These are phyloP conservation scores for Lepidonotus clava DNA, from an alignment of 2,888 invertebrate species.

Conservation along the genomic window DNA sequence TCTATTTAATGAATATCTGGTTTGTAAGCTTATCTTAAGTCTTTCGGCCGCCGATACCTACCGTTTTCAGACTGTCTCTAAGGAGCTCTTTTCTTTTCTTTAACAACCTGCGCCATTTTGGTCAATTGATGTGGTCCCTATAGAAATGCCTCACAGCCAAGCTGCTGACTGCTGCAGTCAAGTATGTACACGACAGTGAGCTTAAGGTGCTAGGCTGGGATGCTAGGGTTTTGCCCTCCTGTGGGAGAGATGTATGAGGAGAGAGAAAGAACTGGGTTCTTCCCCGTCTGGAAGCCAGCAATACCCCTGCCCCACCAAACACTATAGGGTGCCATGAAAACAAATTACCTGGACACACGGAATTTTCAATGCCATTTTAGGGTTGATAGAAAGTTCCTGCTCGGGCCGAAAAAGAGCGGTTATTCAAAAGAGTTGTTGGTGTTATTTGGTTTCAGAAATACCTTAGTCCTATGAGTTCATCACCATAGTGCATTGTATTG, in stretches of 20 bases:
- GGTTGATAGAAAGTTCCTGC: neutral
- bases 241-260: neutral
- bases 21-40: neutral
- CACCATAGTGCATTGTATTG: neutral
- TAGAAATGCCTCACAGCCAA: conserved; percentile 3
- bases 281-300: conserved; percentile 57
- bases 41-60: conserved; percentile 19
- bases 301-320: conserved; percentile 62
- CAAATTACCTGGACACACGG: conserved; percentile 41
- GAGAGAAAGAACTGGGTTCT: conserved; percentile 30
- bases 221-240: neutral
- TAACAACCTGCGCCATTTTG: conserved; percentile 10
- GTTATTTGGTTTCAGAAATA: neutral
- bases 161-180: conserved; percentile 13
- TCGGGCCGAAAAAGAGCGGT: neutral
- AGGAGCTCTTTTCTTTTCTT: neutral
- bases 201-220: neutral
- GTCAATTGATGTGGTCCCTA: conserved; percentile 3
- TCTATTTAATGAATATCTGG: neutral
- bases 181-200: conserved; percentile 12
- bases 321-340: conserved; percentile 57
- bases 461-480: neutral
- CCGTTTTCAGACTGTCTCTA: conserved; percentile 14
- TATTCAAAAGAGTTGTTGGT: neutral
- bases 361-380: neutral